phyloP scores from a whole-genome alignment of 2,113 vertebrate genomes.

The Notothenia rossii region DNA sequence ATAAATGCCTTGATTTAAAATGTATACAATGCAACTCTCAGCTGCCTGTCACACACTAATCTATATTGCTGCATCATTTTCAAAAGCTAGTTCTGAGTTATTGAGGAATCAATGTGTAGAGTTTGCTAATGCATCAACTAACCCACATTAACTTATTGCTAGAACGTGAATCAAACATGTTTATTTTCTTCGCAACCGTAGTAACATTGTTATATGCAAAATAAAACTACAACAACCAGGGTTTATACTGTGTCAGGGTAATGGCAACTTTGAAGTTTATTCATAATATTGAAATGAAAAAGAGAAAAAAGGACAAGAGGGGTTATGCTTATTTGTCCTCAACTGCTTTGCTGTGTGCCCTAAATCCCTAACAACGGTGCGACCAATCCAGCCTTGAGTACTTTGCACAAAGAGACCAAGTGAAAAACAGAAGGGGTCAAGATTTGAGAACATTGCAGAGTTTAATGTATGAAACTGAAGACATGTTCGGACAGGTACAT shows the following conservation, averaged over 20 bases:
- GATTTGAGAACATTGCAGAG: slow-evolving; percentile 41
- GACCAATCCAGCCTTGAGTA: slow-evolving; percentile 33
- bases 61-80: neutral
- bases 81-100: neutral
- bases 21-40: neutral
- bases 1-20: neutral
- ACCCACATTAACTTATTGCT: neutral
- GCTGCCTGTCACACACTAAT: neutral
- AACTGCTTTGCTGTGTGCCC: slow-evolving; percentile 29
- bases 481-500: slow-evolving; percentile 9
- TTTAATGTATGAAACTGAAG: slow-evolving; percentile 54
- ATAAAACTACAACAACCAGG: slow-evolving; percentile 44
- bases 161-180: too few species aligned
- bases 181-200: neutral
- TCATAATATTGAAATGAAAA: slow-evolving; percentile 69
- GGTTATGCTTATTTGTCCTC: slow-evolving; percentile 42
- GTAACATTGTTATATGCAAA: neutral
- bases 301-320: slow-evolving; percentile 36
- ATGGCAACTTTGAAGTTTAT: slow-evolving; percentile 78
- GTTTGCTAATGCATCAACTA: too few species aligned
- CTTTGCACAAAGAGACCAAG: slow-evolving; percentile 1
- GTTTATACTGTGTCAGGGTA: slow-evolving; percentile 51
- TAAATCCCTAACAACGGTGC: slow-evolving; percentile 20
- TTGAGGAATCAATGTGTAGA: neutral
- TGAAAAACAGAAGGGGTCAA: slow-evolving; percentile 36